phyloP scores from a whole-genome alignment of 2,113 vertebrate genomes.

The Mungos mungo region DNA sequence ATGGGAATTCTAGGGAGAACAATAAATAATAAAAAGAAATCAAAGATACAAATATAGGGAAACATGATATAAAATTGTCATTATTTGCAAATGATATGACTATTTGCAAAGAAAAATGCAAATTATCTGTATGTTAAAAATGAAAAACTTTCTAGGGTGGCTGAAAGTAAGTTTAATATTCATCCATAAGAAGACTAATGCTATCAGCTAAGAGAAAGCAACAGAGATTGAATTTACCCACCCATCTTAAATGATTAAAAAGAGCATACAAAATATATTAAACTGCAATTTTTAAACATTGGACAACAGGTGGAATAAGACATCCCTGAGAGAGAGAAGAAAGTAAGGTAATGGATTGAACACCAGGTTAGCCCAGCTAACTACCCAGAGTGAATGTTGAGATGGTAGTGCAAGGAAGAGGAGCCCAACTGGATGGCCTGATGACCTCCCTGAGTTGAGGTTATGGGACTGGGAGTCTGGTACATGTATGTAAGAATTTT shows the following conservation, averaged over 20 bases:
- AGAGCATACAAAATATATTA: neutral
- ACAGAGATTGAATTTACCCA: neutral
- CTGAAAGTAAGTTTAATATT: neutral
- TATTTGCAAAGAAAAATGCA: neutral
- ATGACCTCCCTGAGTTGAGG: neutral
- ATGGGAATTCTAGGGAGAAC: neutral
- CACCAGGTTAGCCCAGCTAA: neutral
- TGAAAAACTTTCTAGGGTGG: neutral
- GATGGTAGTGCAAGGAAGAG: neutral
- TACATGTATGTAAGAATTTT: neutral
- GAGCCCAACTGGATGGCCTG: neutral
- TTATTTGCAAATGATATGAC: neutral
- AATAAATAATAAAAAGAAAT: neutral
- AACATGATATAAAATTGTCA: neutral
- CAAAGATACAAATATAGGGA: neutral
- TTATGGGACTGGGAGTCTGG: too few species aligned
- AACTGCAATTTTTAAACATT: neutral
- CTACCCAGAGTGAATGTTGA: neutral
- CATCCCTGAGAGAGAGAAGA: neutral
- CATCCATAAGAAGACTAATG: neutral
- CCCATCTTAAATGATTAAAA: neutral
- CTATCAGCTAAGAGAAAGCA: neutral
- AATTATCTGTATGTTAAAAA: neutral
- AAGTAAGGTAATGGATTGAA: too few species aligned
- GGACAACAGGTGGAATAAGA: neutral